Evolutionary conservation across 2,888 invertebrate genomes (phyloP).

Genomic region (Sinodicranocentrus sp.): DNA sequence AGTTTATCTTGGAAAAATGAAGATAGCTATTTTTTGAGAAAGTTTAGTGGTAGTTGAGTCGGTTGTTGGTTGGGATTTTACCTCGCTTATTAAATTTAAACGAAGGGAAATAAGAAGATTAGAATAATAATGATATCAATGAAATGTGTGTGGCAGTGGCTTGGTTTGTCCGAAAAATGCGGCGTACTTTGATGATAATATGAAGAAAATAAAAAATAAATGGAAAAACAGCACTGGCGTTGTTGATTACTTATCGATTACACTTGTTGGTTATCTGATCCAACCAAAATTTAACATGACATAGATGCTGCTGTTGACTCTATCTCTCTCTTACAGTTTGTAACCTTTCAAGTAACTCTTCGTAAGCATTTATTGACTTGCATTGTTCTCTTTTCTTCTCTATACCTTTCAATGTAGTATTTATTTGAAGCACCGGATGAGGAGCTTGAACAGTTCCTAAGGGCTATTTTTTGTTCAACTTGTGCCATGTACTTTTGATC

Average conservation of each 20-base stretch:
- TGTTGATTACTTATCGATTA: slow-evolving; percentile 25
- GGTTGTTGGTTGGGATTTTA: slow-evolving; percentile 41
- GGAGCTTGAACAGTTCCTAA: not conserved
- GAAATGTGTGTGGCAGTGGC: slow-evolving; percentile 8
- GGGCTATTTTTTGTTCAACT: not conserved
- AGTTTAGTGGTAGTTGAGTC: slow-evolving; percentile 23
- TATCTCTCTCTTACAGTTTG: not conserved
- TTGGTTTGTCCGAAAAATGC: not conserved
- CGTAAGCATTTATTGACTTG: not conserved
- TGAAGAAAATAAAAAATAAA: not conserved
- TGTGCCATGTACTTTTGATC: not conserved
- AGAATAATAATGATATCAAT: slow-evolving; percentile 1
- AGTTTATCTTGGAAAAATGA: not conserved
- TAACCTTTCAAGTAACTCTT: not conserved
- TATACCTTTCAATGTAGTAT: not conserved
- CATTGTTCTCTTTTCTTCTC: not conserved
- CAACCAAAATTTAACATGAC: not conserved
- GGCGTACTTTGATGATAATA: slow-evolving; percentile 17
- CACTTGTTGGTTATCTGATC: not conserved
- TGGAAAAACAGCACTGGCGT: not conserved
- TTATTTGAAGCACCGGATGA: not conserved
- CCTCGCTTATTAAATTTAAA: slow-evolving; percentile 34
- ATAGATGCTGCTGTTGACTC: not conserved
- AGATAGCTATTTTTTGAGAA: not conserved
- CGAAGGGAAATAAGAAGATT: slow-evolving; percentile 14